Evolutionary conservation across 2,797 vertebrate genomes (phyloP).

Genomic region (Gallinago stenura): DNA sequence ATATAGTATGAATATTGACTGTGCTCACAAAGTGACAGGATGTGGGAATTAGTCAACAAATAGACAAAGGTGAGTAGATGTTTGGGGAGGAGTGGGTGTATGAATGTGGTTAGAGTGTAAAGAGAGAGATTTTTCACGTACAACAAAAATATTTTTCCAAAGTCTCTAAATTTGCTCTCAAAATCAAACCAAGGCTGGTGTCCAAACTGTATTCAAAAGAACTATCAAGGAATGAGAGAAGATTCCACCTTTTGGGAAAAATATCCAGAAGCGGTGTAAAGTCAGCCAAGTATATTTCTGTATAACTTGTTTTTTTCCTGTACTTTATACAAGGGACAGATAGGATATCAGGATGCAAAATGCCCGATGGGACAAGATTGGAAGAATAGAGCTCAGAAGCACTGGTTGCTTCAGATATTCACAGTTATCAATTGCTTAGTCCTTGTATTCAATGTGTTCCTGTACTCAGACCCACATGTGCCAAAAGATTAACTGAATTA

Average conservation of each 20-base stretch:
- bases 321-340: background rate
- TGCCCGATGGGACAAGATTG: background rate
- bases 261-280: background rate
- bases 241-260: background rate
- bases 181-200: background rate
- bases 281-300: background rate
- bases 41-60: background rate
- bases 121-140: background rate
- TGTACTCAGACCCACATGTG: background rate
- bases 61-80: accelerated
- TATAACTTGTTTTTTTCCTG: background rate
- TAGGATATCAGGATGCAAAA: background rate
- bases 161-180: background rate
- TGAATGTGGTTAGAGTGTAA: background rate
- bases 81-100: accelerated
- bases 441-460: background rate
- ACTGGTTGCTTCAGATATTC: background rate
- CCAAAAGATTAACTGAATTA: background rate
- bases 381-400: background rate
- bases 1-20: background rate
- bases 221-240: background rate
- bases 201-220: background rate
- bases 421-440: background rate
- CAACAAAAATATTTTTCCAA: background rate
- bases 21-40: background rate